Conservation (phyloP, 2,113 vertebrate genomes). For the Microcebus griseorufus region DNA sequence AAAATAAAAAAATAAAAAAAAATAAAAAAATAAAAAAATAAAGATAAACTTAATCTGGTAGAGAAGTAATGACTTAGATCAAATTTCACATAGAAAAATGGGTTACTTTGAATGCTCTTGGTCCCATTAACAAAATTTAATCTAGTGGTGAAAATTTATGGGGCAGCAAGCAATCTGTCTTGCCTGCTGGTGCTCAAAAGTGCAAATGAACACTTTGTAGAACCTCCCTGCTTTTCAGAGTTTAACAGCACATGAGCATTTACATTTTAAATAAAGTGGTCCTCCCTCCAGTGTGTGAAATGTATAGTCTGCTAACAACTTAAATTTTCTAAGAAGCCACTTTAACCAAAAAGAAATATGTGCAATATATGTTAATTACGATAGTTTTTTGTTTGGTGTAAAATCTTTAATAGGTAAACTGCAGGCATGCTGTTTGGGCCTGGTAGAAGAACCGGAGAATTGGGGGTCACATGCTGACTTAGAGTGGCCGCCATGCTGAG, state of each 20-base stretch:
- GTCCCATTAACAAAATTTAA: slow-evolving; percentile 70
- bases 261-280: slow-evolving; percentile 48
- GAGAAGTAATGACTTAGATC: slow-evolving; percentile 56
- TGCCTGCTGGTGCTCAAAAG: not conserved
- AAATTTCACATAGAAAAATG: slow-evolving; percentile 59
- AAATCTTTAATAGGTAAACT: slow-evolving; percentile 38
- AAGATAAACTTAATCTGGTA: slow-evolving; percentile 24
- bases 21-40: too few species aligned
- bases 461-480: not conserved
- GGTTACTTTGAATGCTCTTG: slow-evolving; percentile 56
- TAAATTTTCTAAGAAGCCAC: slow-evolving; percentile 20
- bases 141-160: slow-evolving; percentile 62
- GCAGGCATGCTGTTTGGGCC: not conserved
- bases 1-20: too few species aligned
- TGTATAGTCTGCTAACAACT: not conserved
- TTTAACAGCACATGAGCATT: not conserved
- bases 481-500: not conserved
- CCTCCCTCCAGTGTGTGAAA: not conserved
- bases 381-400: slow-evolving; percentile 46
- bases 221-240: slow-evolving; percentile 36
- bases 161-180: slow-evolving; percentile 63
- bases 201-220: slow-evolving; percentile 13
- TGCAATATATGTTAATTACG: slow-evolving; percentile 65
- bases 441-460: not conserved
- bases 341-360: slow-evolving; percentile 52